Percentiles rank a stretch among this genome's conserved stretches.
These are phyloP conservation scores for Formica exsecta DNA, from an alignment of 1,140 invertebrate genomes.

Conservation along the genomic window DNA sequence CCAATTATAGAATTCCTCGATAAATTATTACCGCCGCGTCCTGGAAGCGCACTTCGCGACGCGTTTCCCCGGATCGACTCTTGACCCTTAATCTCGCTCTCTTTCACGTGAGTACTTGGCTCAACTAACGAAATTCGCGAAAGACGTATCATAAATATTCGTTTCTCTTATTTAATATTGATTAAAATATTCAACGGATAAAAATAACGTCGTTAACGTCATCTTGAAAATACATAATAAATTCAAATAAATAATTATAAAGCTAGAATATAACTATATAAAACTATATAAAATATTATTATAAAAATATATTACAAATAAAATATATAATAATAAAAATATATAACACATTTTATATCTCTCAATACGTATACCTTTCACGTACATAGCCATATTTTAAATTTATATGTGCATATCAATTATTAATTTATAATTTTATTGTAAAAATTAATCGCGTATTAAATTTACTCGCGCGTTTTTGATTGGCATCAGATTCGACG, in stretches of 20 bases:
- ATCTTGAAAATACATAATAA: background rate
- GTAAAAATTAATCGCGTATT: background rate
- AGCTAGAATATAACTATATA: background rate
- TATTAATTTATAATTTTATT: background rate
- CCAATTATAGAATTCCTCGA: conserved; percentile 75
- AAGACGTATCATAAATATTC: background rate
- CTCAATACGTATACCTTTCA: too few relatives aligned
- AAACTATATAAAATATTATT: background rate
- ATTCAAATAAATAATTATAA: background rate
- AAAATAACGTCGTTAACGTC: background rate
- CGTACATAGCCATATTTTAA: too few relatives aligned
- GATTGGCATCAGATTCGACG: background rate
- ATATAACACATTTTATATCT: too few relatives aligned
- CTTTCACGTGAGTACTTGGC: background rate
- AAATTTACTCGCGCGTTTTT: background rate
- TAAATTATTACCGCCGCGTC: conserved; percentile 65
- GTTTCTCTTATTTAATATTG: background rate
- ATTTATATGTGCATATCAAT: background rate
- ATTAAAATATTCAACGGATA: background rate
- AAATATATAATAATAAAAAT: background rate
- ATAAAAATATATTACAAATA: background rate
- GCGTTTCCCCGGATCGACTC: conserved; percentile 22
- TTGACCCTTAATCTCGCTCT: conserved; percentile 31
- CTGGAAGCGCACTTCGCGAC: conserved; percentile 16
- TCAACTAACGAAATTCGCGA: conserved; percentile 18